phyloP scores from a whole-genome alignment of 2,113 vertebrate genomes.

The Naja naja region DNA sequence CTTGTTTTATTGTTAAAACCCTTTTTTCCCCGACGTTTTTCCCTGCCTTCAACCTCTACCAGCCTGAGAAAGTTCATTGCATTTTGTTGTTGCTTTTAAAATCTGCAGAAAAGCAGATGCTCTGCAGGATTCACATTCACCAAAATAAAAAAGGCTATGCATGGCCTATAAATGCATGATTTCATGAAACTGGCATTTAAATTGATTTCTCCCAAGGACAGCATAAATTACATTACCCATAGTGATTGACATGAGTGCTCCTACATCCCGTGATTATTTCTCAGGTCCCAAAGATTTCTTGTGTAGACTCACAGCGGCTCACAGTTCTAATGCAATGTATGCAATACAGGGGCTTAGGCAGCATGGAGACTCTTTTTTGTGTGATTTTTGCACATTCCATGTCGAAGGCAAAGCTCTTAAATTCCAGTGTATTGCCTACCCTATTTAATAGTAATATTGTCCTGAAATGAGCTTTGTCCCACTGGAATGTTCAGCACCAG shows the following conservation, averaged over 20 bases:
- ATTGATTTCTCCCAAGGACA: background rate
- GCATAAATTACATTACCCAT: background rate
- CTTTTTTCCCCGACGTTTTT: background rate
- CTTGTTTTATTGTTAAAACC: background rate
- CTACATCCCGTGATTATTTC: background rate
- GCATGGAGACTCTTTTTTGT: slow-evolving; percentile 3
- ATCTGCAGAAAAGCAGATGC: background rate
- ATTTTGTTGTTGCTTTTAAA: slow-evolving; percentile 27
- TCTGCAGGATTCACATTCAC: slow-evolving; percentile 22
- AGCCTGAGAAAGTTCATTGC: slow-evolving; percentile 14
- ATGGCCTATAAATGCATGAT: slow-evolving; percentile 19
- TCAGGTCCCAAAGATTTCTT: slow-evolving; percentile 21
- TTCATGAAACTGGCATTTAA: background rate
- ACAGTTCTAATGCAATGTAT: slow-evolving; percentile 37
- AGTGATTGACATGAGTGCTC: background rate
- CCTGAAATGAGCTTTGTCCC: slow-evolving; percentile 26
- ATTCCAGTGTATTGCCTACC: slow-evolving; percentile 10
- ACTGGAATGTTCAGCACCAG: slow-evolving; percentile 45
- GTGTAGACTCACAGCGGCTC: slow-evolving; percentile 30
- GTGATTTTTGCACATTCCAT: slow-evolving; percentile 36
- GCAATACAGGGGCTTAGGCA: slow-evolving; percentile 17
- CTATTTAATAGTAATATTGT: background rate
- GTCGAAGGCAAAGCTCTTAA: slow-evolving; percentile 31
- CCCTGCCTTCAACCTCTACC: background rate
- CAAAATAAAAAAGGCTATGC: slow-evolving; percentile 2